phyloP scores from a whole-genome alignment of 2,888 invertebrate species.

The Hecatera dysodea region DNA sequence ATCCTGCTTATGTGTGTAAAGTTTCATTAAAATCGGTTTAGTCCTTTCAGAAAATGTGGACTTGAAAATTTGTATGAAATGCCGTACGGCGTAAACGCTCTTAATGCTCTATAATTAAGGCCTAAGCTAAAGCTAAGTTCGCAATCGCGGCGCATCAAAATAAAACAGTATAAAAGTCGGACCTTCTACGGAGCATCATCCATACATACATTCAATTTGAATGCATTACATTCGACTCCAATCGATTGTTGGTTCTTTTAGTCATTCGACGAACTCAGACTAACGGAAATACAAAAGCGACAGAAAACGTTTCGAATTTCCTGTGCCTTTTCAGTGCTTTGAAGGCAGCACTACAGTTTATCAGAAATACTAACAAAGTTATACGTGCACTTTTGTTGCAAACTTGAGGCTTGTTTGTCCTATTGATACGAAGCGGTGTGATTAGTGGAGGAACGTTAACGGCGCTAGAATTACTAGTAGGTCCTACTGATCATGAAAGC shows the following conservation, averaged over 20 bases:
- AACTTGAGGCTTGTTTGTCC: neutral
- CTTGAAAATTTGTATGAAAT: no score
- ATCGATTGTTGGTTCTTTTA: neutral
- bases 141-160: no score
- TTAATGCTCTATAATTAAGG: neutral
- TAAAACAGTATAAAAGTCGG: neutral
- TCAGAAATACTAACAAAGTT: neutral
- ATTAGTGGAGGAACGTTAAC: neutral
- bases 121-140: neutral
- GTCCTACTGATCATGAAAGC: constrained; percentile 11
- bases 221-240: neutral
- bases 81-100: no score
- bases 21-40: no score
- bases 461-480: neutral
- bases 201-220: neutral
- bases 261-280: neutral
- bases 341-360: neutral
- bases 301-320: neutral
- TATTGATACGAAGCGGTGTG: neutral
- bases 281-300: neutral
- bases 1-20: no score
- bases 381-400: neutral
- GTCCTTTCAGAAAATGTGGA: no score
- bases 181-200: neutral
- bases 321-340: neutral